Evolutionary conservation across 2,888 invertebrate genomes (phyloP), one percentile per base, ranked within the genome.

Genomic region (Meghimatium bilineatum): DNA sequence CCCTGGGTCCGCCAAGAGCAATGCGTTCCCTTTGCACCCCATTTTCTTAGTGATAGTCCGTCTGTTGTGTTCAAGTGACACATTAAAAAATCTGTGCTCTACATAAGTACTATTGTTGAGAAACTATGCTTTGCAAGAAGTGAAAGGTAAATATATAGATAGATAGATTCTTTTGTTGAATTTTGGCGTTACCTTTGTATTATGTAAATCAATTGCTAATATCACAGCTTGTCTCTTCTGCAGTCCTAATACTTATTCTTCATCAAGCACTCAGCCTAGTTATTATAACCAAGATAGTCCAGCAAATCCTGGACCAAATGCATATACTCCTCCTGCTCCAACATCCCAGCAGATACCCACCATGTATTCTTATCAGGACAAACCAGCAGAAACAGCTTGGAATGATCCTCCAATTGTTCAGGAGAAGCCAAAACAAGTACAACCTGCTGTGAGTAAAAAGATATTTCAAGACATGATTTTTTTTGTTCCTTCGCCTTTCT

Each of bases 361-460:
- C 38, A 38, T 74, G 26, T 66, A 88, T 14, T 91, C 92, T 0
- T 92, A 89, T 87, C 91, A 91, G 86, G 92, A 92, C 81, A 86
- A 88, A 56, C 90, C 89, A 72, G 90, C 91, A 14, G 87, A 87
- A 12, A 84, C 80, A n/a, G 92, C 91, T 2, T 94, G 94, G 94
- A 94, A 94, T 87, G 94, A 94, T 86, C 93, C 94, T 12, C 94
- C 94, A n/a, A 80, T 89, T 79, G 87, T 93, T 8, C 87, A 84
- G 29, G 88, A 87, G 69, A 86, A 86, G 38, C 74, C 81, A 32
- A 86, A 85, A 44, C 63, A 76, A 32, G 34, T 78, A 8, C 34
- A 34, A 12, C 56, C 63, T 49, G 29, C 78, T 66, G 82, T 82
- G 12, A 82, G 82, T 82, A 17, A 29, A 36, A 29, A 34, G 3